A percentile compares a stretch with the other conserved stretches of the same genome.
Conservation (phyloP, 2,113 vertebrate genomes). For the Chlorodrepanis virens region DNA sequence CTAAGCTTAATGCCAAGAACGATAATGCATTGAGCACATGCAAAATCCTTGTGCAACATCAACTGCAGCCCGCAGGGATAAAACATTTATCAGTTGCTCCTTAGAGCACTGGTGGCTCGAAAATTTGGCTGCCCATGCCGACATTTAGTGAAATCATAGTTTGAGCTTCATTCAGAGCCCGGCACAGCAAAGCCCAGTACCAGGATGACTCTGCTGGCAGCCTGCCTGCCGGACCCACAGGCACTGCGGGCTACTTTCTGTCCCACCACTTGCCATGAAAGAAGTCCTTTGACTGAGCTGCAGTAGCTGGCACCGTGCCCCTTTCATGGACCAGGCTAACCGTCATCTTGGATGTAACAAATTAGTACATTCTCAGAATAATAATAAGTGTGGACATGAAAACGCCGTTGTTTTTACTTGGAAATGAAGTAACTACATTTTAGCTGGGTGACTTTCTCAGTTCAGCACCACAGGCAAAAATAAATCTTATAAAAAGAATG, state of each 20-base stretch:
- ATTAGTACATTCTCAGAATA: constrained; percentile 99
- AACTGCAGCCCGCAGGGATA: constrained; percentile 66
- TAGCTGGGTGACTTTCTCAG: constrained; percentile 83
- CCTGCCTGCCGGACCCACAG: constrained; percentile 69
- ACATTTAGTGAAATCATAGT: constrained; percentile 75
- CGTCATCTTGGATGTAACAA: constrained; percentile 98
- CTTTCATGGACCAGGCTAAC: constrained; percentile 86
- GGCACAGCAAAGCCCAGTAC: constrained; percentile 63
- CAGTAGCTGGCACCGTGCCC: constrained; percentile 82
- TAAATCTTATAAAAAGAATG: constrained; percentile 66
- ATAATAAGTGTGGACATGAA: constrained; percentile 97
- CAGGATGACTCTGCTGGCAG: constrained; percentile 75
- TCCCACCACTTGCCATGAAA: constrained; percentile 84
- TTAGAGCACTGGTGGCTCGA: constrained; percentile 73
- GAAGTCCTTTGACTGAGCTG: constrained; percentile 78
- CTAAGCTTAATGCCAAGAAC: constrained; percentile 76
- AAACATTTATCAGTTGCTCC: constrained; percentile 74
- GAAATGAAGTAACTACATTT: constrained; percentile 84
- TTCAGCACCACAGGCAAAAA: constrained; percentile 67
- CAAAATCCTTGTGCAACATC: constrained; percentile 70
- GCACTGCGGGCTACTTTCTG: constrained; percentile 80
- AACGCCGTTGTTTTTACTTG: constrained; percentile 91
- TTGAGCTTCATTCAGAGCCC: constrained; percentile 68
- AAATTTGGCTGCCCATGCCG: constrained; percentile 74
- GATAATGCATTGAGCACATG: constrained; percentile 71